Evolutionary conservation across 2,797 vertebrate species (phyloP).

Genomic region (Trachops cirrhosus): DNA sequence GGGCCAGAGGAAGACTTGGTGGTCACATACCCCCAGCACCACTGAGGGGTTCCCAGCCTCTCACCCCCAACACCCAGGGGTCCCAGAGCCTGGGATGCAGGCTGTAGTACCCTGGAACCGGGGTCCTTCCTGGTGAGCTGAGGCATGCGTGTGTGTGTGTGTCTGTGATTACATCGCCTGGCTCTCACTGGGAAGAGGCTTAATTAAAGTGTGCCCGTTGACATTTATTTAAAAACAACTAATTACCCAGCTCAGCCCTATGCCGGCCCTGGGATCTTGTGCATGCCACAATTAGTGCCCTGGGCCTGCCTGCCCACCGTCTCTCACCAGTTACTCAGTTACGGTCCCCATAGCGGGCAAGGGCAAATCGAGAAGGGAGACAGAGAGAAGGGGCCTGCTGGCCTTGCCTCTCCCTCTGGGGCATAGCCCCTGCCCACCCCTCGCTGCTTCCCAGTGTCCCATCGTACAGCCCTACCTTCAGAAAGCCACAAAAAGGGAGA

Average conservation of each 20-base stretch:
- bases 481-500: not conserved
- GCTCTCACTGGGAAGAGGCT: slow-evolving; percentile 78
- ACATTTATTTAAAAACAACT: slow-evolving; percentile 78
- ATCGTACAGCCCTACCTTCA: not conserved
- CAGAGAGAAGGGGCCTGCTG: not conserved
- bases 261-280: slow-evolving; percentile 50
- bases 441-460: not conserved
- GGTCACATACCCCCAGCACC: too few species aligned
- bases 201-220: slow-evolving; percentile 81
- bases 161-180: slow-evolving; percentile 59
- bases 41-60: too few species aligned
- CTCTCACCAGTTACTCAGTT: not conserved
- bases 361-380: not conserved
- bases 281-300: slow-evolving; percentile 60
- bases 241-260: slow-evolving; percentile 61
- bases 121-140: not conserved
- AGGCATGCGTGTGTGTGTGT: not conserved
- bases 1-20: not conserved
- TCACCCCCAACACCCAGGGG: too few species aligned
- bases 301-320: not conserved
- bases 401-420: not conserved
- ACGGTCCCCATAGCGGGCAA: not conserved
- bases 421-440: too few species aligned
- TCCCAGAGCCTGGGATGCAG: not conserved
- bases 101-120: not conserved